Evolutionary conservation across 2,797 vertebrate species (phyloP).

Genomic region (Oryzias dopingdopingensis): DNA sequence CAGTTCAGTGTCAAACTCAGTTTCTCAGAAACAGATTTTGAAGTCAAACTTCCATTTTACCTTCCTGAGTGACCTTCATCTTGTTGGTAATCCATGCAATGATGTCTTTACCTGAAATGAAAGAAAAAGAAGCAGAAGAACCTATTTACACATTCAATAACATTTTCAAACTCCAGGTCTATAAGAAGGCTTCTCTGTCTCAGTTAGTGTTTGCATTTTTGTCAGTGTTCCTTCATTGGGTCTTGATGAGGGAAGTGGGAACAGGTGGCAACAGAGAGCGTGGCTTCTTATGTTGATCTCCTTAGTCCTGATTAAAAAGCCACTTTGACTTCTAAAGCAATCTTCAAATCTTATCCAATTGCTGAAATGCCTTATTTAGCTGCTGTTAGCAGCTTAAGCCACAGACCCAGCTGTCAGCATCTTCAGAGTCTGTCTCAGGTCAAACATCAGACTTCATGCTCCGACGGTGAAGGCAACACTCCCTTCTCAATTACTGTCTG

Average conservation of each 20-base stretch:
- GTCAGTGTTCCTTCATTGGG: too few species aligned
- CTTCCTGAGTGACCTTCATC: conserved; percentile 80
- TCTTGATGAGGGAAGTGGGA: too few species aligned
- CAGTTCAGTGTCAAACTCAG: neutral
- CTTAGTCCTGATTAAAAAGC: conserved; percentile 57
- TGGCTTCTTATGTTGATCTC: neutral
- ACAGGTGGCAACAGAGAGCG: too few species aligned
- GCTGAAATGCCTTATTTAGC: conserved; percentile 61
- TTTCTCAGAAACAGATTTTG: neutral
- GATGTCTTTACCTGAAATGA: conserved; percentile 81
- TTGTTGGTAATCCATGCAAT: conserved; percentile 85
- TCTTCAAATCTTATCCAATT: conserved; percentile 68
- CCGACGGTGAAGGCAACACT: too few species aligned
- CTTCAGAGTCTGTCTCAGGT: neutral
- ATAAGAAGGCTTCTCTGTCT: neutral
- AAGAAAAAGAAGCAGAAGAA: conserved; percentile 9
- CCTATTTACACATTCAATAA: neutral
- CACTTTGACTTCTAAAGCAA: conserved; percentile 47
- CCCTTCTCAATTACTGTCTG: too few species aligned
- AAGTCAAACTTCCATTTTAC: conserved; percentile 58
- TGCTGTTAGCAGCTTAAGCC: conserved; percentile 53
- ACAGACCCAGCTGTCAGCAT: neutral
- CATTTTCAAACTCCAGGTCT: conserved; percentile 33
- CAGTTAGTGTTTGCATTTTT: too few species aligned
- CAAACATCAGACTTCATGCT: too few species aligned